These are phyloP conservation scores for Noturus placidus DNA, from an alignment of 2,113 vertebrate species.

Conservation along the genomic window DNA sequence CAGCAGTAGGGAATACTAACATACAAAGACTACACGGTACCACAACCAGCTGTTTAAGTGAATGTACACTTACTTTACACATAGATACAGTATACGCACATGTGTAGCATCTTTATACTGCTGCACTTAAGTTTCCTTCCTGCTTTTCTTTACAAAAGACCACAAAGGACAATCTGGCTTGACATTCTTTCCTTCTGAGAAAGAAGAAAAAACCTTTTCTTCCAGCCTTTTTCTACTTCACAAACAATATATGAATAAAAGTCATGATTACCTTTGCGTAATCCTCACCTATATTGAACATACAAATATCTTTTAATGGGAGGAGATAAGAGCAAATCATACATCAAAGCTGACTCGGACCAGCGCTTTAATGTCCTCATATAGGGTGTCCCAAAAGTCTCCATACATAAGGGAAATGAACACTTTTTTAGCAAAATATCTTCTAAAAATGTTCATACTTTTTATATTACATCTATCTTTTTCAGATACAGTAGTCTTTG, in stretches of 20 bases:
- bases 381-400: too few relatives aligned
- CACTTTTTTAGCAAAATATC: too few relatives aligned
- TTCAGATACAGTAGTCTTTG: too few relatives aligned
- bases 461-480: too few relatives aligned
- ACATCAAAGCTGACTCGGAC: background rate
- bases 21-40: background rate
- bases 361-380: background rate
- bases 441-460: too few relatives aligned
- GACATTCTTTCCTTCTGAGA: background rate
- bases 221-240: background rate
- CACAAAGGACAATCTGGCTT: constrained; percentile 1
- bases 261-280: background rate
- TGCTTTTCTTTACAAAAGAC: constrained; percentile 35
- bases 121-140: constrained; percentile 32
- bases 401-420: too few relatives aligned
- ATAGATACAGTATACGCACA: background rate
- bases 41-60: background rate
- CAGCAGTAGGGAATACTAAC: background rate
- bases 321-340: background rate
- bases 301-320: background rate
- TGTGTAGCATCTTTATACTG: background rate
- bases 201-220: background rate
- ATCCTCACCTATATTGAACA: background rate
- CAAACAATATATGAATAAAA: background rate
- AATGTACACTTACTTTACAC: background rate